Evolutionary conservation across 2,797 vertebrate genomes (phyloP), one percentile per base, ranked within the genome.

Genomic region (Malacoctenus gilli): DNA sequence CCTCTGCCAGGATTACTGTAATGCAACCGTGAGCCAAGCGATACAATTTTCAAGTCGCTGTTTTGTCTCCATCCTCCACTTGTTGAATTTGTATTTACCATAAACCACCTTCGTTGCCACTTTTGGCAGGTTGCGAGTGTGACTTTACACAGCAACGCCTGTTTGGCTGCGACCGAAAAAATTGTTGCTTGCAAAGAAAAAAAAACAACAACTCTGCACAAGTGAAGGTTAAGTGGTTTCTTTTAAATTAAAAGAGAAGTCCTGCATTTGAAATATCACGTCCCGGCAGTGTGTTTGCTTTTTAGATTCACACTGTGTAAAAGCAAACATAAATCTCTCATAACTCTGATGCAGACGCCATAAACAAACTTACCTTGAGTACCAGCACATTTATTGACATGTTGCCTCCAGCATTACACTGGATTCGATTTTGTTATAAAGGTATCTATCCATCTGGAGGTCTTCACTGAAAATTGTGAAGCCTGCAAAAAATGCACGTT

Each of bases 391-490:
- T 1, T 7, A 50, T 54, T 50, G 38, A n/a, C 16, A 49, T 57
- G 37, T 10, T 15, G n/a, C 21, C 13, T 57, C 32, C 13, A n/a
- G n/a, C 19, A n/a, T 47, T 21, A 20, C 9, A 37, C 1, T 18
- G 37, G 15, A 66, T 43, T 25, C 4, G 8, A 56, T 57, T 57
- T 13, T 37, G 15, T 48, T 28, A 1, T 16, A 60, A 31, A 6
- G 10, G 23, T 20, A 38, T 43, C 5, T 25, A 34, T 60, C 5
- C 3, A 20, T 42, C n/a, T 20, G 11, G 4, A 59, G 32, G 37
- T 13, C 12, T 31, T 1, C 4, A 47, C 10, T 21, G n/a, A 43
- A 25, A 41, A 8, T 34, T 47, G 34, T 35, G 36, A 52, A 44
- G 40, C 7, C 31, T 38, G 5, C 6, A n/a, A 6, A n/a, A 6